These are phyloP conservation scores for Takifugu rubripes DNA, from an alignment of 2,797 vertebrate species.

Conservation along the genomic window DNA sequence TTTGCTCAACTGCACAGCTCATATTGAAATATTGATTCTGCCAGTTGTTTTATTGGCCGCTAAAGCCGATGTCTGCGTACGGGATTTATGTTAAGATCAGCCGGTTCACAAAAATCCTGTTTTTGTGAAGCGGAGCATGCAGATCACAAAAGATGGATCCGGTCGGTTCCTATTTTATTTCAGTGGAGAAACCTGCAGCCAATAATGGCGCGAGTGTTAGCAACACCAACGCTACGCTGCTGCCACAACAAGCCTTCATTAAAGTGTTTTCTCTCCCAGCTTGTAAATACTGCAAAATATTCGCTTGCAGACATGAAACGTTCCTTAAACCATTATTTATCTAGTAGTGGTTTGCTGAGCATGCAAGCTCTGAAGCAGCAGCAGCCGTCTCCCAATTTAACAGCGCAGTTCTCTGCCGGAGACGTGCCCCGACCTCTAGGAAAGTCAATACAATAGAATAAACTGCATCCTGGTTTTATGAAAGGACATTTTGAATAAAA, in stretches of 20 bases:
- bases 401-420: not conserved
- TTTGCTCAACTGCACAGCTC: slow-evolving; percentile 49
- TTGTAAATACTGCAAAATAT: slow-evolving; percentile 38
- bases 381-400: slow-evolving; percentile 5
- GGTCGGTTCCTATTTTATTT: no score
- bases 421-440: not conserved
- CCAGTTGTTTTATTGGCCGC: slow-evolving; percentile 44
- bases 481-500: not conserved
- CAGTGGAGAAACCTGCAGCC: no score
- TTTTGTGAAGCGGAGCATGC: no score
- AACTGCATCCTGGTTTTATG: not conserved
- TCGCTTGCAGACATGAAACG: slow-evolving; percentile 34
- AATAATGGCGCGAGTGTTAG: no score
- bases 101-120: not conserved
- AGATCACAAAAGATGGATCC: no score
- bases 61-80: slow-evolving; percentile 41
- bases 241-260: slow-evolving; percentile 4
- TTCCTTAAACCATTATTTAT: slow-evolving; percentile 48
- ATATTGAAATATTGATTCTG: slow-evolving; percentile 63
- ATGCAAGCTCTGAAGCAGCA: slow-evolving; percentile 25
- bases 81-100: slow-evolving; percentile 17
- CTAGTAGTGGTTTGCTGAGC: slow-evolving; percentile 31
- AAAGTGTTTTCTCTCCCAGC: slow-evolving; percentile 15
- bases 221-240: no score
- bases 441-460: not conserved